Conservation (phyloP, 2,113 vertebrate genomes). For the Alligator sinensis region DNA sequence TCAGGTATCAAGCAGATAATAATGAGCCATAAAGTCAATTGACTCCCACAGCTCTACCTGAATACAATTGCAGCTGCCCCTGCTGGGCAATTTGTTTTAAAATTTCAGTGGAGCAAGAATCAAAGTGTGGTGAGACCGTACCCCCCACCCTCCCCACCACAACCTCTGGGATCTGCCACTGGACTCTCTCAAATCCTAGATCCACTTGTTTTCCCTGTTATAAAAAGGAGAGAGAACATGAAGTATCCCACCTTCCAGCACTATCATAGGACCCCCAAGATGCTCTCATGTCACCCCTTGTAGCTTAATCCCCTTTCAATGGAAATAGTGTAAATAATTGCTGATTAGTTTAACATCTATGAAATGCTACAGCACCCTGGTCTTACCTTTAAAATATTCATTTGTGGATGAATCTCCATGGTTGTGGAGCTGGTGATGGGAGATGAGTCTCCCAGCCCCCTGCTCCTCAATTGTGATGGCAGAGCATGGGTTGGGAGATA, state of each 20-base stretch:
- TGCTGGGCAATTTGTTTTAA: no score
- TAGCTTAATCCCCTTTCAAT: not conserved
- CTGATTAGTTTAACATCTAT: not conserved
- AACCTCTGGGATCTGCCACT: not conserved
- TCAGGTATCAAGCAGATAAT: no score
- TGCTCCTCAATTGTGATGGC: no score
- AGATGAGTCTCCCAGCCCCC: no score
- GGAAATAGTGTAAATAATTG: not conserved
- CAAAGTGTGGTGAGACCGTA: no score
- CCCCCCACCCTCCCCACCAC: no score
- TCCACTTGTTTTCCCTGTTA: not conserved
- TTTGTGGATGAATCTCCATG: not conserved
- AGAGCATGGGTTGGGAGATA: no score
- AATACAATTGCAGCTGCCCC: no score
- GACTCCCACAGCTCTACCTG: no score
- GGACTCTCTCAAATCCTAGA: not conserved
- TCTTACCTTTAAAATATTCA: not conserved
- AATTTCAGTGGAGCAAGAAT: no score
- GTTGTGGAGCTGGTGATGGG: no score
- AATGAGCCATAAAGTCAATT: no score
- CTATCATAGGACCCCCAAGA: not conserved
- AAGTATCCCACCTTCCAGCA: not conserved
- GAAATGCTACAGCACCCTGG: fast-evolving
- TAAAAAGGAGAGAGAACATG: not conserved
- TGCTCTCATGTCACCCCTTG: not conserved